Conservation (phyloP, 2,797 vertebrate genomes). For the Acrossocheilus fasciatus region DNA sequence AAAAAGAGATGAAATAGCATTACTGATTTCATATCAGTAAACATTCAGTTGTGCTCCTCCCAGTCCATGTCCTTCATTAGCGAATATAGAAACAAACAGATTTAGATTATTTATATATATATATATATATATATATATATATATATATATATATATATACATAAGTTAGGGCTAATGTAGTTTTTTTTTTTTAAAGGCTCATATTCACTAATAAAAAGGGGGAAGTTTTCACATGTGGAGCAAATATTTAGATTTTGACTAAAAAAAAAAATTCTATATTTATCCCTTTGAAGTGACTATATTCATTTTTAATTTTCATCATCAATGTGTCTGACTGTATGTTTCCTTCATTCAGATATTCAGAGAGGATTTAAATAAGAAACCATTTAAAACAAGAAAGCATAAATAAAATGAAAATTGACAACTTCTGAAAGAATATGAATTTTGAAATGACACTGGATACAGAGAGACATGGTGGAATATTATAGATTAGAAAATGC, state of each 20-base stretch:
- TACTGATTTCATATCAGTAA: background rate
- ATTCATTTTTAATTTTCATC: background rate
- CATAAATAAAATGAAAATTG: background rate
- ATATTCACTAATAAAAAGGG: too few relatives aligned
- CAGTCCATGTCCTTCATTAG: background rate
- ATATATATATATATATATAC: too few relatives aligned
- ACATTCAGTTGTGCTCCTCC: background rate
- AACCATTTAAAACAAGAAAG: background rate
- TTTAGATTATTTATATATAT: background rate
- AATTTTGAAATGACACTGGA: background rate
- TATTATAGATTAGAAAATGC: slow-evolving; percentile 49
- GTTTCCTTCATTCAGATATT: background rate
- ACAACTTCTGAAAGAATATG: background rate
- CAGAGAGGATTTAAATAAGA: background rate
- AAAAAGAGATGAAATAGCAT: background rate
- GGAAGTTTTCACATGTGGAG: too few relatives aligned
- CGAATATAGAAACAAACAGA: background rate
- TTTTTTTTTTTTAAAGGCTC: too few relatives aligned
- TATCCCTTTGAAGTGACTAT: background rate
- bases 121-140: too few relatives aligned
- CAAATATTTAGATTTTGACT: too few relatives aligned
- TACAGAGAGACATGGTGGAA: background rate
- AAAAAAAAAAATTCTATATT: background rate
- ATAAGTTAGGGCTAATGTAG: background rate
- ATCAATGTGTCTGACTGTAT: background rate